Evolutionary conservation across 2,113 vertebrate genomes (phyloP).

Genomic region (Nesogale talazaci): DNA sequence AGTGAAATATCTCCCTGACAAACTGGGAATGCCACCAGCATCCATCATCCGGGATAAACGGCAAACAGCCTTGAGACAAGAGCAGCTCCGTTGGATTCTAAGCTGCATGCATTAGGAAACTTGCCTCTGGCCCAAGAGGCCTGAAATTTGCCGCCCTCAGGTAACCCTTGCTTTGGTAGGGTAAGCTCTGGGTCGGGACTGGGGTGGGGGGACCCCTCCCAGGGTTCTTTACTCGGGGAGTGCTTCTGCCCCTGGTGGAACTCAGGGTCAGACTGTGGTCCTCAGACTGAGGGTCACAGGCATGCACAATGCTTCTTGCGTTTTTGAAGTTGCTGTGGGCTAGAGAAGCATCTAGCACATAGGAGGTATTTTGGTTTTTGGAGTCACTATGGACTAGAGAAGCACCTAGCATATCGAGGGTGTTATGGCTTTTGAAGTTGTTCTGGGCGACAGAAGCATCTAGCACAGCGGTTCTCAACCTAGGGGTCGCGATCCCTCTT

Average conservation of each 20-base stretch:
- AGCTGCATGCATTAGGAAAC: constrained; percentile 5
- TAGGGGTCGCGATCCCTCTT: too few relatives aligned
- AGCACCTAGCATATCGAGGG: too few relatives aligned
- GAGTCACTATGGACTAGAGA: too few relatives aligned
- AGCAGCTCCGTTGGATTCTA: constrained; percentile 14
- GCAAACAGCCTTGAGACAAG: not conserved
- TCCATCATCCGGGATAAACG: constrained; percentile 56
- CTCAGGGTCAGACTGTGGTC: not conserved
- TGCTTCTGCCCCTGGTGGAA: not conserved
- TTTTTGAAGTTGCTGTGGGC: not conserved
- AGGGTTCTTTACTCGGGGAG: not conserved
- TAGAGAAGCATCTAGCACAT: too few relatives aligned
- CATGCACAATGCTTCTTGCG: not conserved
- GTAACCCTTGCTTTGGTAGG: not conserved
- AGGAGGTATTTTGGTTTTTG: too few relatives aligned
- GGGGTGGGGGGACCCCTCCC: not conserved
- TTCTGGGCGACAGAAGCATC: too few relatives aligned
- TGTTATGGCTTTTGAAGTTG: too few relatives aligned
- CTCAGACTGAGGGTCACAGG: not conserved
- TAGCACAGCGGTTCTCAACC: too few relatives aligned
- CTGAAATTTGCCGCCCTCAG: not conserved
- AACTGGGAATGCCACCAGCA: constrained; percentile 59
- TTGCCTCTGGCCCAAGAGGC: not conserved
- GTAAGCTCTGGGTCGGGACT: not conserved
- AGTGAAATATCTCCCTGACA: constrained; percentile 68